These are phyloP conservation scores for Tinea pellionella DNA, from an alignment of 2,888 invertebrate genomes.

Conservation along the genomic window DNA sequence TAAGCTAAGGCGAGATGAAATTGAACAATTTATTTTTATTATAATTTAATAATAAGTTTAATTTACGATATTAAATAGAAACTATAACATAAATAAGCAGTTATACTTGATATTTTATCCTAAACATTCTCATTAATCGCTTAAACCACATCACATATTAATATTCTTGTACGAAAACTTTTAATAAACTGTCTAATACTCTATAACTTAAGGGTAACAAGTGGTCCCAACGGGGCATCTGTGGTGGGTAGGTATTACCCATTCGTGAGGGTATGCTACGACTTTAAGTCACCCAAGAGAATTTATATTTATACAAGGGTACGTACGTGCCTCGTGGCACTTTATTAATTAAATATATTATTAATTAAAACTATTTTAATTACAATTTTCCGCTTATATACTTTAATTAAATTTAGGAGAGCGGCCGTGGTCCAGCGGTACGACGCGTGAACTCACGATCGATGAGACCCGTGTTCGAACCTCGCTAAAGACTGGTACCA, in stretches of 20 bases:
- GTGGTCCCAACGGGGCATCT: conserved; percentile 55
- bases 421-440: no score
- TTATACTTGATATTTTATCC: not conserved
- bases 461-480: no score
- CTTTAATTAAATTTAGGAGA: no score
- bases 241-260: no score
- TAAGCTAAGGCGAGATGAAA: no score
- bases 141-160: not conserved
- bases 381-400: not conserved
- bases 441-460: no score
- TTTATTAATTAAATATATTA: conserved; percentile 49
- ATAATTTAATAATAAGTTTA: no score
- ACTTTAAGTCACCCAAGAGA: conserved; percentile 21
- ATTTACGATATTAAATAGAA: no score
- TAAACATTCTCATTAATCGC: not conserved
- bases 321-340: conserved; percentile 24
- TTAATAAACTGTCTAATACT: conserved; percentile 2
- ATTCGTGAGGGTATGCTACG: not conserved
- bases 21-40: no score
- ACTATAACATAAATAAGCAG: no score
- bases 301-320: conserved; percentile 38
- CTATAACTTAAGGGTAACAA: conserved; percentile 21
- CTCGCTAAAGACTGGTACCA: no score
- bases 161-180: not conserved
- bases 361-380: conserved; percentile 27